Evolutionary conservation across 2,888 invertebrate species (phyloP).

Genomic region (Apotomis betuletana): DNA sequence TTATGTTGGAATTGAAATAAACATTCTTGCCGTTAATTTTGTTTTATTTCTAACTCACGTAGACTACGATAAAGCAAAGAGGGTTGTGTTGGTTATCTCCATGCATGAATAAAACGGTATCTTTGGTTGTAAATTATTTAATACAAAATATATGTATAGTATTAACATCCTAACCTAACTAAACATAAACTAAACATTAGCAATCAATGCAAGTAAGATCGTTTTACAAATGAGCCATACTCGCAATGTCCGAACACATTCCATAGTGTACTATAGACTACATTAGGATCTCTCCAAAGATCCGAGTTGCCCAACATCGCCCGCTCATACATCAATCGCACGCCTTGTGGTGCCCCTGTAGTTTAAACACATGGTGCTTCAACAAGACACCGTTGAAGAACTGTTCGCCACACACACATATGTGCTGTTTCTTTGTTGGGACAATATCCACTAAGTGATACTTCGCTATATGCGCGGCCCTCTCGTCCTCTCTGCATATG

Average conservation of each 20-base stretch:
- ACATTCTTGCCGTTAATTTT: conserved; percentile 3
- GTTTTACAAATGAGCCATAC: neutral
- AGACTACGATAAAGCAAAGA: neutral
- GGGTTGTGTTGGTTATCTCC: neutral
- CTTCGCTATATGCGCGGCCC: conserved; percentile 49
- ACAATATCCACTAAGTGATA: conserved; percentile 46
- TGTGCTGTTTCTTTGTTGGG: conserved; percentile 38
- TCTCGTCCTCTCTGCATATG: conserved; percentile 50
- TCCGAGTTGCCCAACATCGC: too few species aligned
- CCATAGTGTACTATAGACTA: too few species aligned
- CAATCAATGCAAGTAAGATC: too few species aligned
- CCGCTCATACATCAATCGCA: neutral
- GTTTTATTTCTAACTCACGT: neutral
- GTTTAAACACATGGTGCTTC: conserved; percentile 62
- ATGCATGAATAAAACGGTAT: neutral
- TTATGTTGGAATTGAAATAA: neutral
- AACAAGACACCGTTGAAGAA: conserved; percentile 60
- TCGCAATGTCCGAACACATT: neutral
- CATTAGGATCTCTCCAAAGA: too few species aligned
- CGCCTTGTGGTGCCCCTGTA: conserved; percentile 42
- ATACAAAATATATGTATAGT: neutral
- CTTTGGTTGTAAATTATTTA: neutral
- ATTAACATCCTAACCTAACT: too few species aligned
- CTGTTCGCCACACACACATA: conserved; percentile 59
- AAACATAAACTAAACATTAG: too few species aligned